Evolutionary conservation across 2,888 invertebrate genomes (phyloP), one percentile per base, ranked within the genome.

Genomic region (Junonia oenone): DNA sequence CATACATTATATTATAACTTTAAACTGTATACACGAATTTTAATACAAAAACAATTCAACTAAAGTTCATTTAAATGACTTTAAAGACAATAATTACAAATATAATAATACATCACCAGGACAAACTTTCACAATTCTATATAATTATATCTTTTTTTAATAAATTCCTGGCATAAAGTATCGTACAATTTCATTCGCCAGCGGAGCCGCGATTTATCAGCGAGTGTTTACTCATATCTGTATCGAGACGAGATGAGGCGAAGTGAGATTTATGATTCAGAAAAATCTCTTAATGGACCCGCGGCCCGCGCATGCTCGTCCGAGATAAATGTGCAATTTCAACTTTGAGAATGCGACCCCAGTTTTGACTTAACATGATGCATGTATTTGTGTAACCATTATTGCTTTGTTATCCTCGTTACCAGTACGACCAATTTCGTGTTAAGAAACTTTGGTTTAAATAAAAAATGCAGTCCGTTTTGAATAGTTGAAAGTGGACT

Each of bases 261-360:
- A 88, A 88, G 82, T 83, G 84, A 87, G 88, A 90, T 90, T 89
- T 90, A 90, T 88, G 86, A 79, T 78, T 79, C 82, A 86, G 88
- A 87, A 87, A 86, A 86, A 89, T 88, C 83, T 87, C 83, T 84
- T 90, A 89, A 90, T 90, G 88, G 86, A 87, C 79, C 76, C 73
- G 85, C 79, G 87, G 86, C 78, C 76, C 73, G 85, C 81, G 84
- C 81, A 82, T 82, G 83, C 77, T 78, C 81, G 71, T 70, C 65
- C 69, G 81, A 87, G 89, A 90, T 89, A 88, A 88, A 90, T 90
- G 89, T 88, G 82, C 88, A 89, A 88, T 89, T 82, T 84, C 78
- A 86, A 89, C 85, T 88, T 87, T 76, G 81, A 78, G 83, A 87
- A 85, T 83, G 84, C 84, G 81, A 77, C 80, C 82, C 75, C 81